phyloP scores from a whole-genome alignment of 92 coral and sea anemone genomes.

The Galaxea fascicularis region DNA sequence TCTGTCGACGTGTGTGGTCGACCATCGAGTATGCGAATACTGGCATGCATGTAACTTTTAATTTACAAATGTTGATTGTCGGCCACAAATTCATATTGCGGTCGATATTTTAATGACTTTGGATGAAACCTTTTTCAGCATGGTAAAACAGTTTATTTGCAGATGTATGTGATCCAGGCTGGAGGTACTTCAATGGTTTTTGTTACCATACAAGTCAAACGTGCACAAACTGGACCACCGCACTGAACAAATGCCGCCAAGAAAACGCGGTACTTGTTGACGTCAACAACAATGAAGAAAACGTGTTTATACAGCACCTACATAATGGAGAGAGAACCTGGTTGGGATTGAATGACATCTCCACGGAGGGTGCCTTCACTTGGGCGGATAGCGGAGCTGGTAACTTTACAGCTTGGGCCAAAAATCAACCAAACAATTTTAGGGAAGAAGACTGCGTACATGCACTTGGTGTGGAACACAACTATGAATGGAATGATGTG shows the following conservation, averaged over 20 bases:
- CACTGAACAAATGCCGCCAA: constrained; percentile 34
- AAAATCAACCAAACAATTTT: too few relatives aligned
- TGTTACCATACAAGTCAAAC: constrained; percentile 56
- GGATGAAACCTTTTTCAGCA: too few relatives aligned
- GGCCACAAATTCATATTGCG: too few relatives aligned
- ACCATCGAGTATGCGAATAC: too few relatives aligned
- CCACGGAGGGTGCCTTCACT: constrained; percentile 21
- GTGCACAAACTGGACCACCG: constrained; percentile 52
- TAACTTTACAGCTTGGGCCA: too few relatives aligned
- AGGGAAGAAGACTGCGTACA: background rate
- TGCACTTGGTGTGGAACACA: background rate
- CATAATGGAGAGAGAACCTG: constrained; percentile 43
- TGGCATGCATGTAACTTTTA: too few relatives aligned
- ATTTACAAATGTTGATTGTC: too few relatives aligned
- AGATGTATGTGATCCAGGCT: constrained; percentile 65
- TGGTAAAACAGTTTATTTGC: background rate
- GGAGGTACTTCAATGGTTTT: constrained; percentile 66
- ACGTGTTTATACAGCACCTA: constrained; percentile 55
- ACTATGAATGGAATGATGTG: background rate
- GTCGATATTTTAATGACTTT: too few relatives aligned
- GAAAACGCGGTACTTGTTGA: constrained; percentile 36
- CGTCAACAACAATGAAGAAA: constrained; percentile 35
- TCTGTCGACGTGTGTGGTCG: too few relatives aligned
- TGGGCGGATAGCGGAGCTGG: constrained; percentile 5
- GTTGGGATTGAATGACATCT: constrained; percentile 42